Base-by-base conservation (phyloP, 2,113 vertebrate genomes). In the Lycaon pictus region DNA sequence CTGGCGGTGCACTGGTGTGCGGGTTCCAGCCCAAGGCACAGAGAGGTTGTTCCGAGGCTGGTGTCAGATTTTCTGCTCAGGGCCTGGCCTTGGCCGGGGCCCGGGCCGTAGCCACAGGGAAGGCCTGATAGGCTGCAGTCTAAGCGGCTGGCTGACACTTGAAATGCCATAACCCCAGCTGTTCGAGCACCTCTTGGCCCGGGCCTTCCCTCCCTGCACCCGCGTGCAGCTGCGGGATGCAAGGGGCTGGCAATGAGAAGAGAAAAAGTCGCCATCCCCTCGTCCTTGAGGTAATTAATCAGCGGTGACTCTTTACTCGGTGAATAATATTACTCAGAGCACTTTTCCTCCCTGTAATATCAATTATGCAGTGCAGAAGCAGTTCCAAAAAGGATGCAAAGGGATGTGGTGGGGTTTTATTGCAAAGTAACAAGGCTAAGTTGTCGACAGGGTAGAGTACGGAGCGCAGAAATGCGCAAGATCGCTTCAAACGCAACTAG, bases 231-330 rank as follows among this genome's bases (percentile, higher is more conserved):
- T 89, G 94, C 16, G 35, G 85, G 76, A 62, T 1, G 71, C 56
- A 19, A 13, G 81, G 98, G 92, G 37, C 92, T 97, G 90, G 71
- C 71, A 13, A 29, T 8, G 7, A 3, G 84, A 93, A 97, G 95
- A 35, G 95, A 94, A 96, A 94, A 98, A 97, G 97, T 98, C 98
- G 97, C 97, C 93, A 65, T 77, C 90, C 95, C 97, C 97, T 98
- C 93, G 98, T 98, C 99, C 98, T 98, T 99, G 97, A 98, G 98
- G 98, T 98, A 98, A 99, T 99, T 99, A 99, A 99, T 99, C 98
- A 97, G 98, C 53, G 22, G 83, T 69, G 95, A 97, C 96, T 98
- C 98, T 98, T 89, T 92, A 82, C 97, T 93, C 23, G 0, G 17
- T 96, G 98, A 98, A 98, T 98, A 98, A 88, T 88, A 62, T 93